Evolutionary conservation across 2,797 vertebrate species (phyloP), one percentile per base, ranked within the genome.

Genomic region (Merluccius polli): DNA sequence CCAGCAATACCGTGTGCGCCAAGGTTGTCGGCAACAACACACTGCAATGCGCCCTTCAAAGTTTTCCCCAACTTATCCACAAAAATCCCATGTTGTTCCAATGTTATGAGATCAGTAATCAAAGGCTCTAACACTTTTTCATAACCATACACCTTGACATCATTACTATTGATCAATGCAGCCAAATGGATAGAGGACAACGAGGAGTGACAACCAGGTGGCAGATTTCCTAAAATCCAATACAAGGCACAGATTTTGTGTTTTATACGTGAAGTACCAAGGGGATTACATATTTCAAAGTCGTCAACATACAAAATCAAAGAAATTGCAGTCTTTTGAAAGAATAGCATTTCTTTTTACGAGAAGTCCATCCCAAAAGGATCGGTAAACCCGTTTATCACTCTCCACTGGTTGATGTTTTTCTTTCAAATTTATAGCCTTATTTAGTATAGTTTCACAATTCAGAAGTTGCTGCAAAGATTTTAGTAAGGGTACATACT

Each of bases 391-490:
- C 0, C 70, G 73, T 77, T 75, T 69, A n/a, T 72, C 59, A 73
- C 59, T 70, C 15, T 72, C 48, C 11, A 11, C 36, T 77, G 70
- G n/a, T 59, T 65, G 72, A 31, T 77, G 16, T 77, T 78, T 76
- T 44, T 78, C 52, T 33, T 79, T 86, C 31, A 86, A 78, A 82
- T 84, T 30, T 29, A 68, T 13, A 67, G 73, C n/a, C 65, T 79
- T 73, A 70, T 52, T 36, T 18, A 81, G 35, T 12, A 72, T 72
- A 36, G 32, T 30, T 59, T 77, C 63, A 77, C 75, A 82, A 29
- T 77, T 75, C 29, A 82, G 16, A 65, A 82, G 33, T 73, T 81
- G 77, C 73, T 78, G 82, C 77, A 82, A 78, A n/a, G n/a, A n/a
- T n/a, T n/a, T n/a, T n/a, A 78, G 33, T 71, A 78, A 48, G 52